Evolutionary conservation across 2,888 invertebrate genomes (phyloP), one percentile per base, ranked within the genome.

Genomic region (Drosophila hawaiiensis): DNA sequence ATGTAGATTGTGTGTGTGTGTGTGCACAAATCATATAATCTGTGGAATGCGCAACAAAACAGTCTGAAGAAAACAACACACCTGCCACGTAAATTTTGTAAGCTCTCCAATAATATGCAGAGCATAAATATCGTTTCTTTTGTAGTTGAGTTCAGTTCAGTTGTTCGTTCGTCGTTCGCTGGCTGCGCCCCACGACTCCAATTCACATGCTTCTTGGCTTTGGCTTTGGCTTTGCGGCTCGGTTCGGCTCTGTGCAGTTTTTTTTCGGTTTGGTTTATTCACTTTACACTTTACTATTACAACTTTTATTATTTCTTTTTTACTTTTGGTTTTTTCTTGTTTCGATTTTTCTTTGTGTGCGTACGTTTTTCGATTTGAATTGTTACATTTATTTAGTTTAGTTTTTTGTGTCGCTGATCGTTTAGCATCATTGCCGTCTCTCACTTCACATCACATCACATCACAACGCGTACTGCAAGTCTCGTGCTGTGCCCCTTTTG

Each of bases 31-130:
- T 25, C 47, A 47, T 47, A 47, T 47, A 47, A 84, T 88, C 70
- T 76, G 73, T 73, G 84, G 89, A 89, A 79, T 88, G 73, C 71
- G 47, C 47, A 47, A 47, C 47, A 25, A 25, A 47, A 47, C 25
- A 47, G 25, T 47, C 9, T 16, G 25, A 25, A 47, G 47, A 47
- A 25, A 47, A 63, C 56, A 25, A 85, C 89, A 85, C 85, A 85
- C 85, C 85, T 85, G 85, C 85, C 85, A 85, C 85, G 85, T 85
- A 87, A 86, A 85, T 84, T 80, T 69, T 74, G 73, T 76, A 65
- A 77, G 72, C 75, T 84, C 76, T 82, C 71, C 69, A 75, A 75
- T 75, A 78, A 89, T 67, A 47, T 25, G 25, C 71, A 72, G 78
- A 74, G 74, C 78, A 81, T 80, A 81, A 81, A 80, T 77, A 73